A percentile compares a stretch with the other conserved stretches of the same genome.
phyloP scores from a whole-genome alignment of 92 coral and sea anemone genomes.

The Montipora capitata region DNA sequence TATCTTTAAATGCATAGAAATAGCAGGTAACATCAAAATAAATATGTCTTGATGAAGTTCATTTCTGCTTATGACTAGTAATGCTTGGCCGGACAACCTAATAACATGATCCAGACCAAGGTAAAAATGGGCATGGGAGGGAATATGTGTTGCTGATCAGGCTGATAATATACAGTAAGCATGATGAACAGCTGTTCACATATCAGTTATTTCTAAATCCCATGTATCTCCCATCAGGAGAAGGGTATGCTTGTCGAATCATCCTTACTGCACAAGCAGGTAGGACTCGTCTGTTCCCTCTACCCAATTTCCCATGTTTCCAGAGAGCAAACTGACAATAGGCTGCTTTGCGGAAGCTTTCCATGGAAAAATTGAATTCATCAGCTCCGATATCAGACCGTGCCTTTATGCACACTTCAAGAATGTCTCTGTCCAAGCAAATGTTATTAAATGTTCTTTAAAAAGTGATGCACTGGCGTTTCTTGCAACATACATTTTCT shows the following conservation, averaged over 20 bases:
- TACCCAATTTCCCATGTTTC: conserved; percentile 40
- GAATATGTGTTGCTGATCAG: too few relatives aligned
- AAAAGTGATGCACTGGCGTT: neutral
- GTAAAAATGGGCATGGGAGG: too few relatives aligned
- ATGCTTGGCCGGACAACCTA: too few relatives aligned
- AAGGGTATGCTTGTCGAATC: conserved; percentile 36
- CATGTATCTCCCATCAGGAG: conserved; percentile 58
- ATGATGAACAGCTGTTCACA: neutral
- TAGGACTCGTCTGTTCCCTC: conserved; percentile 23
- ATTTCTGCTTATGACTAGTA: too few relatives aligned
- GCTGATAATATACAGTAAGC: neutral
- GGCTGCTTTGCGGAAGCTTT: conserved; percentile 34
- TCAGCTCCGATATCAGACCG: conserved; percentile 7
- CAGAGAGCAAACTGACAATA: neutral
- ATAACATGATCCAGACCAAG: too few relatives aligned
- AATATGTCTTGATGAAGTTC: too few relatives aligned
- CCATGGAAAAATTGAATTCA: conserved; percentile 38
- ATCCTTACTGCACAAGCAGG: conserved; percentile 46
- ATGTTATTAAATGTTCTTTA: conserved; percentile 27
- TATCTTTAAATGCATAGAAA: too few relatives aligned
- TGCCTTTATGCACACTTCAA: conserved; percentile 15
- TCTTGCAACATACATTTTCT: conserved; percentile 28
- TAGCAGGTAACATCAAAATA: too few relatives aligned
- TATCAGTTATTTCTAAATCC: neutral
- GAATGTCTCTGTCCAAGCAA: conserved; percentile 40